Evolutionary conservation across 2,113 vertebrate species (phyloP).

Genomic region (Equus przewalskii): DNA sequence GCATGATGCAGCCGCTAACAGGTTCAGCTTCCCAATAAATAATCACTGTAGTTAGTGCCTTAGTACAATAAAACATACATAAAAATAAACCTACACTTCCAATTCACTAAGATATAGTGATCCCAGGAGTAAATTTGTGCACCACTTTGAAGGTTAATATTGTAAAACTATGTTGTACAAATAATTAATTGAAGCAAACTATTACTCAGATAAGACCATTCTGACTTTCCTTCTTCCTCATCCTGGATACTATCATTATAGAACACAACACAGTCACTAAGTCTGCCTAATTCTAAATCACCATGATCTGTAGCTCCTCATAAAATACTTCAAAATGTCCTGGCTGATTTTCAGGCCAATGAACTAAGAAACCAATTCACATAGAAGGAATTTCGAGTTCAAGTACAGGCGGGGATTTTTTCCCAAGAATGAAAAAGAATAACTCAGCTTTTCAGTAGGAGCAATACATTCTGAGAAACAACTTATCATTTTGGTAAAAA

Average conservation of each 20-base stretch:
- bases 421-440: neutral
- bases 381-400: neutral
- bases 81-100: neutral
- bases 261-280: neutral
- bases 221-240: neutral
- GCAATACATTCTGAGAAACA: neutral
- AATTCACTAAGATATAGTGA: neutral
- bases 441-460: neutral
- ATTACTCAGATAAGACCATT: neutral
- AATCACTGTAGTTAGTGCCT: neutral
- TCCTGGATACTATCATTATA: neutral
- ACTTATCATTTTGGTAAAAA: constrained; percentile 29
- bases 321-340: neutral
- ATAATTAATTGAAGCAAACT: neutral
- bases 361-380: neutral
- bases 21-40: neutral
- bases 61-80: neutral
- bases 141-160: neutral
- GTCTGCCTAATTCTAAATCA: neutral
- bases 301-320: neutral
- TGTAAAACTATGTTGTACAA: neutral
- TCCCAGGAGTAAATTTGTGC: neutral
- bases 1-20: neutral
- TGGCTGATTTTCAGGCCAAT: neutral
- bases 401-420: neutral